Evolutionary conservation across 2,888 invertebrate genomes (phyloP).

Genomic region (Poecilobothrus nobilitatus): DNA sequence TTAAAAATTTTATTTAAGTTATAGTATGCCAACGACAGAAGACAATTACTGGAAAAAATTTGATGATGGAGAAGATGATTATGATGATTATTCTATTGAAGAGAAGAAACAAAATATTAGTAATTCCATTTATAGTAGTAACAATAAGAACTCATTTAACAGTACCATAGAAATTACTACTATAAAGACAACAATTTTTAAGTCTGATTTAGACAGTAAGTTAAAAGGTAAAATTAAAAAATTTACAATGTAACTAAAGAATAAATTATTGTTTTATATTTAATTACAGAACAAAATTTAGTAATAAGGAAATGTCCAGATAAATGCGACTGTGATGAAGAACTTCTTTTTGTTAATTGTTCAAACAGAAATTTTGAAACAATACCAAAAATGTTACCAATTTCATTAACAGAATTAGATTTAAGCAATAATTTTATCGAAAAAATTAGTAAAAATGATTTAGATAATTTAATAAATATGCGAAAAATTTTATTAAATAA

Average conservation of each 20-base stretch:
- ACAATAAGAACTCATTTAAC: not conserved
- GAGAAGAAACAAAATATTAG: constrained; percentile 19
- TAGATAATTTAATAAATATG: constrained; percentile 33
- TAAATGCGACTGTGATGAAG: constrained; percentile 36
- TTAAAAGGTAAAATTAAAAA: not conserved
- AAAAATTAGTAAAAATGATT: constrained; percentile 33
- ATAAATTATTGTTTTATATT: too few relatives aligned
- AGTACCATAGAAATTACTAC: not conserved
- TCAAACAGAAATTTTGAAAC: constrained; percentile 46
- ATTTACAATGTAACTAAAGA: too few relatives aligned
- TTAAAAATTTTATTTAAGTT: constrained; percentile 1
- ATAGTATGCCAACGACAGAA: constrained; percentile 5
- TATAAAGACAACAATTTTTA: not conserved
- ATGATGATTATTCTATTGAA: constrained; percentile 31
- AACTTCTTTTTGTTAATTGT: constrained; percentile 44
- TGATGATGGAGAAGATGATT: constrained; percentile 29
- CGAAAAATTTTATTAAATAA: constrained; percentile 36
- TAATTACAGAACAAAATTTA: too few relatives aligned
- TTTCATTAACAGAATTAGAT: constrained; percentile 35
- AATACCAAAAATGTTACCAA: constrained; percentile 44
- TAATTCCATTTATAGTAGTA: constrained; percentile 14
- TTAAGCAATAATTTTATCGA: constrained; percentile 39
- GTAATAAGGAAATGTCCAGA: constrained; percentile 33
- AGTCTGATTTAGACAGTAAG: not conserved
- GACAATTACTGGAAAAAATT: constrained; percentile 9